Base-by-base conservation (phyloP, 2,113 vertebrate genomes). In the Gobiocypris rarus region DNA sequence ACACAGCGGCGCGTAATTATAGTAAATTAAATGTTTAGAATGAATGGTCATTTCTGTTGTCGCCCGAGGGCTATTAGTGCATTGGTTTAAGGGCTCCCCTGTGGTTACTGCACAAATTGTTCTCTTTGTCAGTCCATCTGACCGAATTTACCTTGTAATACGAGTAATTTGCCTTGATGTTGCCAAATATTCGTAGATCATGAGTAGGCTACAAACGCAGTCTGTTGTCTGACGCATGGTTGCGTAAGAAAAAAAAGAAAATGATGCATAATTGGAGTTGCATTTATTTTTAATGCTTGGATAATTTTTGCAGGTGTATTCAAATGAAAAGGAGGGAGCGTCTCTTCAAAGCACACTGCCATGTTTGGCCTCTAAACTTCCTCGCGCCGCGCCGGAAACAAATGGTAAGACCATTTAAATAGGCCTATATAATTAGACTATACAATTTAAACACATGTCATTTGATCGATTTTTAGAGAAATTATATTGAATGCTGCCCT, bases 231-330 rank as follows among this genome's bases (percentile, higher is more conserved):
- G 63, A 28, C 67, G 3, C n/a, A 48, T 81, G 22, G 59, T 48
- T 87, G 48, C 31, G n/a, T 83, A 71, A 9, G 71, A 52, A 81
- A 86, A 81, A 43, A 76, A 54, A 54, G 84, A 85, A 89, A 92
- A 92, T 93, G 52, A 86, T 58, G 24, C 52, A 28, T 94, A 93
- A 95, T 93, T 92, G 90, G 63, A 76, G 9, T 59, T 83, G 85
- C 76, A 86, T 90, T 90, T 83, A 85, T 85, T 84, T 41, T 89
- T 83, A n/a, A 89, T 90, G 89, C 89, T 61, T 83, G 79, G 77
- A 81, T 91, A 13, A 22, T 90, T 84, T 75, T 93, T 86, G 90
- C 93, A 98, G 97, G 96, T 97, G 91, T 96, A 94, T 90, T 85
- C 92, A 24, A 89, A 92, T 83, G 96, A 97, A 87, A 93, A 94